These are phyloP conservation scores for Microcebus ravelobensis DNA, from an alignment of 2,113 vertebrate genomes.

Conservation along the genomic window DNA sequence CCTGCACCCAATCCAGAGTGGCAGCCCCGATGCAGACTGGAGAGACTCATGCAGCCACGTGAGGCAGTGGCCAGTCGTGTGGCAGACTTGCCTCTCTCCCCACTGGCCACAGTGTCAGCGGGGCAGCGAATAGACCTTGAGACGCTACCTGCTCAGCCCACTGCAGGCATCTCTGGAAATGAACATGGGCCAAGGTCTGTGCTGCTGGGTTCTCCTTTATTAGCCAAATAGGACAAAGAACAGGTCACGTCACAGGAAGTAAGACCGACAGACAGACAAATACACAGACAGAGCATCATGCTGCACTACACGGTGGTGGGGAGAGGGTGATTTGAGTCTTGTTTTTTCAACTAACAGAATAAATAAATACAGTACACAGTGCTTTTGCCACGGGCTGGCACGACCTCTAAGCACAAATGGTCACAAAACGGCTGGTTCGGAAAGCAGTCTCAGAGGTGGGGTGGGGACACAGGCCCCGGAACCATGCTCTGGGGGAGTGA, in stretches of 20 bases:
- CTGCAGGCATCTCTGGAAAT: constrained; percentile 4
- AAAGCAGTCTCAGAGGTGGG: constrained; percentile 67
- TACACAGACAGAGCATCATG: constrained; percentile 84
- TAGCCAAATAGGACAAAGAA: constrained; percentile 84
- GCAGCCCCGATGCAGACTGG: neutral
- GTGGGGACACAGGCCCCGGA: neutral
- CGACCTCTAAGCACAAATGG: constrained; percentile 86
- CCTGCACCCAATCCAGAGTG: neutral
- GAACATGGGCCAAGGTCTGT: constrained; percentile 35
- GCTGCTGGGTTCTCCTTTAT: constrained; percentile 83
- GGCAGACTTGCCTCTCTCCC: neutral
- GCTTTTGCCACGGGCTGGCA: constrained; percentile 76
- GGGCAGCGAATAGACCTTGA: neutral
- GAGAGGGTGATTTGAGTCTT: constrained; percentile 29
- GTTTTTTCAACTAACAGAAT: constrained; percentile 86
- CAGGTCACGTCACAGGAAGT: constrained; percentile 87
- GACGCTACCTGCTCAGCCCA: neutral
- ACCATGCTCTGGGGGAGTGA: constrained; percentile 35
- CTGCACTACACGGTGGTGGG: constrained; percentile 62
- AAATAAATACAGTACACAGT: constrained; percentile 88
- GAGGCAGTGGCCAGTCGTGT: neutral
- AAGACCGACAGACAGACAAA: constrained; percentile 78
- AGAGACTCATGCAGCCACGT: neutral
- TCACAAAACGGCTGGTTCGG: constrained; percentile 85
- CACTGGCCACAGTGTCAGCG: rapidly evolving